Percentiles rank a stretch among this genome's conserved stretches.
phyloP scores from a whole-genome alignment of 2,113 vertebrate species.

The Seriola dumerili region DNA sequence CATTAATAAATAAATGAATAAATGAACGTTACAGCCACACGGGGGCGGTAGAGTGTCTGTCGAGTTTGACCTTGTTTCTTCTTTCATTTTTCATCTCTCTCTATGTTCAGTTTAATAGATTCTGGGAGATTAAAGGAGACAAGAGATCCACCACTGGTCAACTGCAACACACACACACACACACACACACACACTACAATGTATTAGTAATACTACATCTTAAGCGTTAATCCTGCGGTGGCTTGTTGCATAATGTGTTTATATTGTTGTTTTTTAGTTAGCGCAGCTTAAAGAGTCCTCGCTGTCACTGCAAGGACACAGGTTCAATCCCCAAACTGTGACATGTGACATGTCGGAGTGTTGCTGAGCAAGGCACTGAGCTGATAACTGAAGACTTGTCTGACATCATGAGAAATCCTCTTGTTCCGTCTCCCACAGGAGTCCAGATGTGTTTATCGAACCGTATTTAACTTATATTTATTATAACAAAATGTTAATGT shows the following conservation, averaged over 20 bases:
- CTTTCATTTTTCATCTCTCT: slow-evolving; percentile 9
- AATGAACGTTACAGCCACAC: background rate
- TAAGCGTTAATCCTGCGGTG: slow-evolving; percentile 42
- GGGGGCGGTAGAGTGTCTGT: background rate
- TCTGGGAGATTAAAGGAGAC: slow-evolving; percentile 42
- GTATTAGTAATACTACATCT: slow-evolving; percentile 4
- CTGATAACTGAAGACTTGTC: too few species aligned
- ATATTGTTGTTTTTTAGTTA: slow-evolving; percentile 30
- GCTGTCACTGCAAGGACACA: background rate
- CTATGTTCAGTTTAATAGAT: background rate
- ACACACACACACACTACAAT: slow-evolving; percentile 15
- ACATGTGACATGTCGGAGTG: background rate
- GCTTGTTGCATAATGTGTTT: slow-evolving; percentile 57
- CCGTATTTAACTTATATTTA: too few species aligned
- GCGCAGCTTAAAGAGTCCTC: slow-evolving; percentile 5
- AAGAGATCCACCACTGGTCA: background rate
- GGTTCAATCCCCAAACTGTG: background rate
- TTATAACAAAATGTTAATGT: too few species aligned
- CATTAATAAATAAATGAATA: background rate
- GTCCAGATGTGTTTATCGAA: too few species aligned
- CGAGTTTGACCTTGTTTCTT: background rate
- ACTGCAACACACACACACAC: background rate
- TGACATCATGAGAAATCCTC: too few species aligned
- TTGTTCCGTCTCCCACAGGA: too few species aligned
- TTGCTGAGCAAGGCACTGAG: background rate